Conservation (phyloP, 2,888 invertebrate genomes). For the Trichopoda pennipes region DNA sequence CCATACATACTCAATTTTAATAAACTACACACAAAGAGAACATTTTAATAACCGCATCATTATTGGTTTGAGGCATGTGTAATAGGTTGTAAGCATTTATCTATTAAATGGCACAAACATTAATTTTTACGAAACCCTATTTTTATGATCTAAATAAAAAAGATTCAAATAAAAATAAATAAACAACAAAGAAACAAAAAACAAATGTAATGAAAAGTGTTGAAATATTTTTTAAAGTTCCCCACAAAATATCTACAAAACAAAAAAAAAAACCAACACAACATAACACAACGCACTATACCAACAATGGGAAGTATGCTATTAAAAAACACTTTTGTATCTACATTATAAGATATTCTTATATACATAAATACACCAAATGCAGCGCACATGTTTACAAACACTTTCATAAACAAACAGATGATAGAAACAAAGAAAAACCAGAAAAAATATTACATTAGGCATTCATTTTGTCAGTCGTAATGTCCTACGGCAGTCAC, state of each 20-base stretch:
- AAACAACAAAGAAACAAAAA: conserved; percentile 39
- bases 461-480: background rate
- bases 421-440: too few species aligned
- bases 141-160: conserved; percentile 54
- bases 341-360: conserved; percentile 49
- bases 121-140: conserved; percentile 54
- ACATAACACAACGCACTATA: conserved; percentile 9
- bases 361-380: conserved; percentile 7
- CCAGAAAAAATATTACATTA: conserved; percentile 40
- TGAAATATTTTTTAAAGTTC: conserved; percentile 53
- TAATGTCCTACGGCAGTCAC: conserved; percentile 6
- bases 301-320: conserved; percentile 16
- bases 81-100: background rate
- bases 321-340: conserved; percentile 63
- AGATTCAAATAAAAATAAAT: conserved; percentile 49
- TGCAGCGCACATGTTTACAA: background rate
- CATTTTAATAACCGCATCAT: too few species aligned
- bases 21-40: too few species aligned
- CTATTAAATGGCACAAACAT: conserved; percentile 31
- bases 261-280: background rate
- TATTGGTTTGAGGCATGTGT: background rate
- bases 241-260: background rate
- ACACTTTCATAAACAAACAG: conserved; percentile 31
- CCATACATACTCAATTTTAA: background rate
- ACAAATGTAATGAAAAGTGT: conserved; percentile 54